A percentile compares a stretch with the other conserved stretches of the same genome.
These are phyloP conservation scores for Uloborus plumipes DNA, from an alignment of 2,888 invertebrate genomes.

Conservation along the genomic window DNA sequence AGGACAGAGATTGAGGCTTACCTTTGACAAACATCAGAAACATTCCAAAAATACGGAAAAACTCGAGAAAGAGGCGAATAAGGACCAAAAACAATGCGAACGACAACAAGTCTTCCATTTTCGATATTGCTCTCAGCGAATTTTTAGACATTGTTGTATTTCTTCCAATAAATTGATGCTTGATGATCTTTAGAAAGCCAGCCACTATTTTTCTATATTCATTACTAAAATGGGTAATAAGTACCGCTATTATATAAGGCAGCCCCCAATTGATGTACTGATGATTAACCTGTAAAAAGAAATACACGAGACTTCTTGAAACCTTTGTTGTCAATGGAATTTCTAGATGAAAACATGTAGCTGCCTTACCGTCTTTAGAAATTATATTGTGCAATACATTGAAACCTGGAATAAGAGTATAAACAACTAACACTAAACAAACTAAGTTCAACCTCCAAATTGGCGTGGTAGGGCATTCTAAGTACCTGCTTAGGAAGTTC, in stretches of 20 bases:
- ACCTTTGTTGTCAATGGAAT: slow-evolving; percentile 18
- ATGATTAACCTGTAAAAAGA: slow-evolving; percentile 25
- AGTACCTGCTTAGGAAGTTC: not conserved
- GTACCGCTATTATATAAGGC: slow-evolving; percentile 3
- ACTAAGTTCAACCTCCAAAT: slow-evolving; percentile 5
- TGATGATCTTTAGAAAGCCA: not conserved
- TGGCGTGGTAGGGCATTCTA: not conserved
- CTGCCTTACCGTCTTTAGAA: not conserved
- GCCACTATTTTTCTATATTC: slow-evolving; percentile 2
- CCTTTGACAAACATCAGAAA: slow-evolving; percentile 43
- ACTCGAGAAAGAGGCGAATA: slow-evolving; percentile 41
- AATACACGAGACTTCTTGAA: slow-evolving; percentile 3
- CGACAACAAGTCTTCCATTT: slow-evolving; percentile 26
- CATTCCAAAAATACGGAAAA: slow-evolving; percentile 38
- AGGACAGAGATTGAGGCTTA: slow-evolving; percentile 36
- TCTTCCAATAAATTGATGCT: not conserved
- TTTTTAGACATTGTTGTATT: not conserved
- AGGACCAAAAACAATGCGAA: slow-evolving; percentile 24
- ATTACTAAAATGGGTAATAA: slow-evolving; percentile 21
- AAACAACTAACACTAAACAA: slow-evolving; percentile 11
- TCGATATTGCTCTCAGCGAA: not conserved
- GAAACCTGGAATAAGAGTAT: slow-evolving; percentile 14
- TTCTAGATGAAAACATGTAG: slow-evolving; percentile 23
- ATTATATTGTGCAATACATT: slow-evolving; percentile 20
- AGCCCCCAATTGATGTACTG: slow-evolving; percentile 37